Evolutionary conservation across 2,888 invertebrate species (phyloP).

Genomic region (Stegophylla sp.): DNA sequence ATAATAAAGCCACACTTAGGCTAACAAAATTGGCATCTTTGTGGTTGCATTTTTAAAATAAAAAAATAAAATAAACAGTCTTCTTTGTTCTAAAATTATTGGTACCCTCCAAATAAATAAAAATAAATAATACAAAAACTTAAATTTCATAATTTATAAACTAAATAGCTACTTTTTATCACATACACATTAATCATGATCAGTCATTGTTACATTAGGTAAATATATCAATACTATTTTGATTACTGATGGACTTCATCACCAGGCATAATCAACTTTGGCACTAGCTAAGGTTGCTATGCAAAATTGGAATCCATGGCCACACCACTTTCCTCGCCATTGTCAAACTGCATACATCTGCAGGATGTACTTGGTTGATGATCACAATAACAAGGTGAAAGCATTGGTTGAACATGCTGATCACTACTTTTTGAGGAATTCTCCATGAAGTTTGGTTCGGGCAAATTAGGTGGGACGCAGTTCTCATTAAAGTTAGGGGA

Average conservation of each 20-base stretch:
- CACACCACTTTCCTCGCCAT: conserved; percentile 34
- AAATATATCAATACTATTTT: conserved; percentile 18
- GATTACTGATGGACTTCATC: conserved; percentile 17
- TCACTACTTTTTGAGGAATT: background rate
- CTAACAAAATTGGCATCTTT: background rate
- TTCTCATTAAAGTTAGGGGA: background rate
- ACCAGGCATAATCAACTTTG: conserved; percentile 22
- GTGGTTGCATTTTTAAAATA: conserved; percentile 6
- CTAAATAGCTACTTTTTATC: conserved; percentile 9
- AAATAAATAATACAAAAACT: conserved; percentile 6
- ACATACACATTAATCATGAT: conserved; percentile 24
- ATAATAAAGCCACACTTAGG: conserved; percentile 3
- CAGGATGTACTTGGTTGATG: background rate
- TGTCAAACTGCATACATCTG: conserved; percentile 12
- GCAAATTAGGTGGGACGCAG: background rate
- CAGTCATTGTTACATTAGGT: conserved; percentile 29
- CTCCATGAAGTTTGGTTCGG: conserved; percentile 2
- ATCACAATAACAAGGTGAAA: conserved; percentile 6
- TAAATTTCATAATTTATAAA: background rate
- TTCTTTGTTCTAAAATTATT: conserved; percentile 1
- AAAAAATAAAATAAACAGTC: conserved; percentile 6
- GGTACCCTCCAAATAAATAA: conserved; percentile 2
- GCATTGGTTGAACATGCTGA: background rate
- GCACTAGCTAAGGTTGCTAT: conserved; percentile 34
- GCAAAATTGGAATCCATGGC: conserved; percentile 29